Evolutionary conservation across 2,797 vertebrate genomes (phyloP).

Genomic region (Bufotes viridis): DNA sequence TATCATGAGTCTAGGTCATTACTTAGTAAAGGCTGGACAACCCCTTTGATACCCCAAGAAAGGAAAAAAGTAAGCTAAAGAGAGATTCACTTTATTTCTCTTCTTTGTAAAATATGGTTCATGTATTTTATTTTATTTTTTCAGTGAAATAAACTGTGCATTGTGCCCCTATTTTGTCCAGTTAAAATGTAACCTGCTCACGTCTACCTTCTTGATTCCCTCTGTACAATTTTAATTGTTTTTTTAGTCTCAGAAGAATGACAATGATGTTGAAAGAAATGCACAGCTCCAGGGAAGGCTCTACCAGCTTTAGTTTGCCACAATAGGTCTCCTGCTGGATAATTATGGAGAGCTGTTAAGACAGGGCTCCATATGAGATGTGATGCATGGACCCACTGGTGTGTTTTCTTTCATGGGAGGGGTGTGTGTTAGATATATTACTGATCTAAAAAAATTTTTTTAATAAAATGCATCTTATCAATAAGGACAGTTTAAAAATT

Average conservation of each 20-base stretch:
- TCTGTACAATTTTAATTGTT: constrained; percentile 33
- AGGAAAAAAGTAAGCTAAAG: too few relatives aligned
- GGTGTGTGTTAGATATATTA: constrained; percentile 1
- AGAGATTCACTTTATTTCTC: neutral
- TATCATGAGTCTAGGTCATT: too few relatives aligned
- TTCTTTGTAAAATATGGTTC: too few relatives aligned
- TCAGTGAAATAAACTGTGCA: neutral
- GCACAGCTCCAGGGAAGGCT: constrained; percentile 44
- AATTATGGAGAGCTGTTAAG: constrained; percentile 52
- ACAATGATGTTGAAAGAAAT: constrained; percentile 30
- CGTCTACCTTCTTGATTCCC: neutral
- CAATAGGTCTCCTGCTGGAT: constrained; percentile 58
- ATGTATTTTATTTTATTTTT: neutral
- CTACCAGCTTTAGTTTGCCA: constrained; percentile 31
- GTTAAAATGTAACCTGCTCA: neutral
- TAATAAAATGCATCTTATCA: neutral
- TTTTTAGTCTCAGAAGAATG: constrained; percentile 36
- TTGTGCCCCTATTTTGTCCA: neutral
- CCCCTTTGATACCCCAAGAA: too few relatives aligned
- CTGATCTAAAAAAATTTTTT: constrained; percentile 20
- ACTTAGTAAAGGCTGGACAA: too few relatives aligned
- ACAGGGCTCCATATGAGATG: neutral
- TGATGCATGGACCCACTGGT: constrained; percentile 29
- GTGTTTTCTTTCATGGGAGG: constrained; percentile 22
- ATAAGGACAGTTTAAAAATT: neutral